These are phyloP conservation scores for Hypsibius dujardini DNA, from an alignment of 1,140 invertebrate genomes.

Conservation along the genomic window DNA sequence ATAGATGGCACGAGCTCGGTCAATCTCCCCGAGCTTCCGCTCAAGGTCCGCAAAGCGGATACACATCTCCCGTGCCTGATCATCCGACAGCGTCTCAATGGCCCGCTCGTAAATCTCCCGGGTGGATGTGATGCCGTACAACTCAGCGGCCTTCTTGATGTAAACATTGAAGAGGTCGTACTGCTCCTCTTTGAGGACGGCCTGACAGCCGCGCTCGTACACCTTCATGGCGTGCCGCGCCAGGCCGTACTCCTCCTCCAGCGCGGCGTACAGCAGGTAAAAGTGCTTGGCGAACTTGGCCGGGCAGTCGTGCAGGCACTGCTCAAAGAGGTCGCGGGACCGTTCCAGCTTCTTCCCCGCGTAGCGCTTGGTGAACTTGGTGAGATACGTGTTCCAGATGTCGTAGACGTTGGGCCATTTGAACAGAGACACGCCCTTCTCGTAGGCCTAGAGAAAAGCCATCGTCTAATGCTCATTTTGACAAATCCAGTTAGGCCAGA, in stretches of 20 bases:
- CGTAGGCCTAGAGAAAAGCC: constrained; percentile 56
- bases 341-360: constrained; percentile 87
- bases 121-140: constrained; percentile 89
- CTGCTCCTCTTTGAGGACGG: constrained; percentile 75
- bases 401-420: constrained; percentile 99
- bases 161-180: constrained; percentile 98
- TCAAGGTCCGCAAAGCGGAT: constrained; percentile 91
- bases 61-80: constrained; percentile 86
- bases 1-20: constrained; percentile 87
- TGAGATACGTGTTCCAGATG: constrained; percentile 96
- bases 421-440: constrained; percentile 89
- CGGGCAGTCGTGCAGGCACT: constrained; percentile 89
- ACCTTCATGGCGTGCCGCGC: constrained; percentile 93
- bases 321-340: constrained; percentile 92
- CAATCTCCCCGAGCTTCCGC: constrained; percentile 90
- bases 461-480: too few species aligned
- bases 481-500: too few species aligned
- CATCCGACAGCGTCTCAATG: constrained; percentile 76
- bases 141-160: constrained; percentile 89
- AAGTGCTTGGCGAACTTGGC: constrained; percentile 80
- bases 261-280: constrained; percentile 86
- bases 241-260: constrained; percentile 94
- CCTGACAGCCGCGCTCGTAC: constrained; percentile 79
- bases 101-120: constrained; percentile 94
- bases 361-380: constrained; percentile 88